phyloP scores from a whole-genome alignment of 2,113 vertebrate species.

The Columba livia region DNA sequence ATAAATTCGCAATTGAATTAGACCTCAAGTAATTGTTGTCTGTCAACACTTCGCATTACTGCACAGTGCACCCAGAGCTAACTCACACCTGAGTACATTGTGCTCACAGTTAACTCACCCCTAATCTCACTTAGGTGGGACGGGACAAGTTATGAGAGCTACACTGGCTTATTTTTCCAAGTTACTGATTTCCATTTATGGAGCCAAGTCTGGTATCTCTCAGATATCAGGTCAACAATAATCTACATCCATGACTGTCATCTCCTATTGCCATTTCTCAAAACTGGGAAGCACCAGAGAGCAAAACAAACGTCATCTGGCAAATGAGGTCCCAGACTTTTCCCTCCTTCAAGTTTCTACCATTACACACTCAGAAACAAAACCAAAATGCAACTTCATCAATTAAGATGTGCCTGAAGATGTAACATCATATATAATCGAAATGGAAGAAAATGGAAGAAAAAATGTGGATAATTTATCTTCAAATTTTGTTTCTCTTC shows the following conservation, averaged over 20 bases:
- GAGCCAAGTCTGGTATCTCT: neutral
- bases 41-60: too few relatives aligned
- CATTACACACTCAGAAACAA: neutral
- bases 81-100: too few relatives aligned
- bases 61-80: too few relatives aligned
- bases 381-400: neutral
- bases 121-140: too few relatives aligned
- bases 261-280: neutral
- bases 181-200: neutral
- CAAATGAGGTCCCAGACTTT: neutral
- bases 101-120: too few relatives aligned
- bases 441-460: neutral
- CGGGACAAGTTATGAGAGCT: neutral
- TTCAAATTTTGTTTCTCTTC: neutral
- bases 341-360: neutral
- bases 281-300: fast-evolving
- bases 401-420: neutral
- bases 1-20: too few relatives aligned
- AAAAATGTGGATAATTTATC: neutral
- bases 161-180: neutral
- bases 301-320: neutral
- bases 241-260: neutral
- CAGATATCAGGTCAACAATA: neutral
- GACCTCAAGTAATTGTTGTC: too few relatives aligned
- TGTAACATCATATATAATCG: neutral